phyloP scores from a whole-genome alignment of 2,888 invertebrate species.

The Hermaeophaga mercurialis region DNA sequence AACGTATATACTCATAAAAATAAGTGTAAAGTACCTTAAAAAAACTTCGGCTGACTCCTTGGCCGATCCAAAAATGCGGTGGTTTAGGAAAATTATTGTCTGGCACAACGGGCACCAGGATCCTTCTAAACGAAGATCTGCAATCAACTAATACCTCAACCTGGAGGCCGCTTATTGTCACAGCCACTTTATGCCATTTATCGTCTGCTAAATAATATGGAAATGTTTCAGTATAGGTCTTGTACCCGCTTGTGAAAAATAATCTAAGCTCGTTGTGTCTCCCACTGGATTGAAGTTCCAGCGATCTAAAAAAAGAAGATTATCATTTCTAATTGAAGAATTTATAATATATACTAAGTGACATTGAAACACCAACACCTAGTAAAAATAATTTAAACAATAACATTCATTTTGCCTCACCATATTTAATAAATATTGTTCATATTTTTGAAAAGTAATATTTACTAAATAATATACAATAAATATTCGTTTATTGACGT shows the following conservation, averaged over 20 bases:
- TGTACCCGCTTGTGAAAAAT: constrained; percentile 71
- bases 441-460: no score
- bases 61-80: constrained; percentile 84
- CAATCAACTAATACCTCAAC: constrained; percentile 87
- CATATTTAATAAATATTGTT: no score
- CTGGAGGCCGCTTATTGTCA: constrained; percentile 82
- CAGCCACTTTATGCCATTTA: constrained; percentile 85
- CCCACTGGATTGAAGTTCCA: constrained; percentile 91
- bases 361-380: no score
- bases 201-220: constrained; percentile 86
- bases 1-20: constrained; percentile 3
- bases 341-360: no score
- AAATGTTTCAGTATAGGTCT: constrained; percentile 82
- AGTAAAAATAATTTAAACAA: no score
- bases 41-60: constrained; percentile 80
- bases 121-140: constrained; percentile 81
- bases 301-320: constrained; percentile 66
- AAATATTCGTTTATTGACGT: no score
- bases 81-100: constrained; percentile 78
- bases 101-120: constrained; percentile 72
- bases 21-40: constrained; percentile 72
- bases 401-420: no score
- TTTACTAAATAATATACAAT: no score
- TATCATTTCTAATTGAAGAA: no score
- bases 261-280: constrained; percentile 84